Conservation (phyloP, 2,113 vertebrate genomes). For the Lagopus leucura region DNA sequence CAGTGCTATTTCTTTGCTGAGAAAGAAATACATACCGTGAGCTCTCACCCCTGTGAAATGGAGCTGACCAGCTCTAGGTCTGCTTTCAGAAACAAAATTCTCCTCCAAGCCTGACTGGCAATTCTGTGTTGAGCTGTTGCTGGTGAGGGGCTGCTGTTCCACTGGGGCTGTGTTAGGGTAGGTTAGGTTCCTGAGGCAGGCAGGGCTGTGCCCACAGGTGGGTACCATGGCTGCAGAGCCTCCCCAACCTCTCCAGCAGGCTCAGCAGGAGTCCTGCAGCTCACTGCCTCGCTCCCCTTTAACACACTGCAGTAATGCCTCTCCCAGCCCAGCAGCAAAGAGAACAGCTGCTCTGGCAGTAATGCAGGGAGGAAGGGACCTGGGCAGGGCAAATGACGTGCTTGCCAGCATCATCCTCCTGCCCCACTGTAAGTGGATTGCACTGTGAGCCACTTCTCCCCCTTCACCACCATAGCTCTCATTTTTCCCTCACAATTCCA, state of each 20-base stretch:
- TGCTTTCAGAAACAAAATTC: not conserved
- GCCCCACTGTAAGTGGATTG: rapidly evolving
- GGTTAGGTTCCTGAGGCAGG: no score
- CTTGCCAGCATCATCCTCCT: rapidly evolving
- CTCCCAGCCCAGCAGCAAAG: not conserved
- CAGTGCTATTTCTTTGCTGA: rapidly evolving
- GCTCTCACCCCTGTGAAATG: rapidly evolving
- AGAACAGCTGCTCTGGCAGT: not conserved
- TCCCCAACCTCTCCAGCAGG: not conserved
- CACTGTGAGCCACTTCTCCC: not conserved
- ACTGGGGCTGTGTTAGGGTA: not conserved
- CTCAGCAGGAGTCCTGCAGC: not conserved
- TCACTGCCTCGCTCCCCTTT: rapidly evolving
- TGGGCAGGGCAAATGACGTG: no score
- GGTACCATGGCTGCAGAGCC: rapidly evolving
- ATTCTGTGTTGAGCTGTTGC: not conserved
- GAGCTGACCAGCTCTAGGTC: not conserved
- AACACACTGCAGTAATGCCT: not conserved
- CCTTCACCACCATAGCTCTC: no score
- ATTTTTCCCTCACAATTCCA: not conserved
- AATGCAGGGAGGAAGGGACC: rapidly evolving
- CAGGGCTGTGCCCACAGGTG: not conserved
- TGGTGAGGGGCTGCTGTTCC: not conserved
- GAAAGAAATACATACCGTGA: no score
- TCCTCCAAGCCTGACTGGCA: not conserved